phyloP scores from a whole-genome alignment of 2,797 vertebrate species.

The Oreochromis mossambicus region DNA sequence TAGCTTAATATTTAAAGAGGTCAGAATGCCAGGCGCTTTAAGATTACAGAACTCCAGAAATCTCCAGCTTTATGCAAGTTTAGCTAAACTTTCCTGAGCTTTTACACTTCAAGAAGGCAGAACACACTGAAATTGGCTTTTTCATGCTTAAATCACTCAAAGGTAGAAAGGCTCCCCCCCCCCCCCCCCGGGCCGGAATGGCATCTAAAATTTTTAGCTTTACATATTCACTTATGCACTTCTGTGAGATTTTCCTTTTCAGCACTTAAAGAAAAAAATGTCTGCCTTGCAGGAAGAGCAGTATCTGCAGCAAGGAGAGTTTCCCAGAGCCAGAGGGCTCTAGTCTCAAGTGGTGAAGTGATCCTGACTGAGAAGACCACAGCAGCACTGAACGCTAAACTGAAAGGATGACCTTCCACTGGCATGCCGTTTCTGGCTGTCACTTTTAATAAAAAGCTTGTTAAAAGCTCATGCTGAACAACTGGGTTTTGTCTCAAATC shows the following conservation, averaged over 20 bases:
- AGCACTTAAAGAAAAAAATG: background rate
- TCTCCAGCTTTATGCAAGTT: background rate
- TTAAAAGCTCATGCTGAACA: background rate
- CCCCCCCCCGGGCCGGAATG: no score
- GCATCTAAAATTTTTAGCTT: background rate
- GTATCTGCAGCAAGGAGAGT: background rate
- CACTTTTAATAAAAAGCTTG: conserved; percentile 56
- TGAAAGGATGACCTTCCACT: background rate
- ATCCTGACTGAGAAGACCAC: conserved; percentile 18
- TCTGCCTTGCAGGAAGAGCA: conserved; percentile 48
- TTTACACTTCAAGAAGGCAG: background rate
- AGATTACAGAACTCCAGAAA: background rate
- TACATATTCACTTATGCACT: background rate
- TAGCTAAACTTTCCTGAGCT: background rate
- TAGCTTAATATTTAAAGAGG: background rate
- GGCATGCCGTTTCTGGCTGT: background rate
- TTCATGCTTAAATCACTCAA: background rate
- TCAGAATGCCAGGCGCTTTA: background rate
- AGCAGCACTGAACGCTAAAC: background rate
- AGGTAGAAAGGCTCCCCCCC: background rate
- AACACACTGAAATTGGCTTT: rapidly evolving
- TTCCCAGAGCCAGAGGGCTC: background rate
- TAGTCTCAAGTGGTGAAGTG: conserved; percentile 69
- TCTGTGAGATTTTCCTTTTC: background rate
- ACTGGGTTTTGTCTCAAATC: background rate